Percentiles rank a stretch among this genome's conserved stretches.
phyloP scores from a whole-genome alignment of 1,140 invertebrate species.

The Grapholita molesta region DNA sequence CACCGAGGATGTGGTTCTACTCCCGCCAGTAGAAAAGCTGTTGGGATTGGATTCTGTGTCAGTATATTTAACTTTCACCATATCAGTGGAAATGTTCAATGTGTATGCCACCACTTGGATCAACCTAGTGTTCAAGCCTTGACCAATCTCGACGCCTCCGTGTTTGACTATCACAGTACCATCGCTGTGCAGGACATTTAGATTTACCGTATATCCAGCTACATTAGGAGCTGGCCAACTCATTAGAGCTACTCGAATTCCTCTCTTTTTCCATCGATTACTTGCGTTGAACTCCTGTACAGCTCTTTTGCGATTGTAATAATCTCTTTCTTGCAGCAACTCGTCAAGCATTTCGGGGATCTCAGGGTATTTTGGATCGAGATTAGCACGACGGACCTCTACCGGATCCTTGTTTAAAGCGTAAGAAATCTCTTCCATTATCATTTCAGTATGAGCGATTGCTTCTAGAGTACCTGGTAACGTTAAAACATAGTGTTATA shows the following conservation, averaged over 20 bases:
- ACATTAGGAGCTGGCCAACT: conserved; percentile 76
- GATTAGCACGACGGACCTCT: conserved; percentile 80
- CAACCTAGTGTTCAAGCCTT: conserved; percentile 82
- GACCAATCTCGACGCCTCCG: conserved; percentile 90
- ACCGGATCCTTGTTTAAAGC: conserved; percentile 81
- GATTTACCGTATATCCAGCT: conserved; percentile 79
- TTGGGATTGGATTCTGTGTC: conserved; percentile 71
- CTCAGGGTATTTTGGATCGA: conserved; percentile 51
- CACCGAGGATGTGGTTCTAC: conserved; percentile 53
- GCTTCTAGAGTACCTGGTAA: conserved; percentile 79
- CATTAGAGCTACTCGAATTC: conserved; percentile 82
- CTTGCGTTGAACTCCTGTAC: conserved; percentile 81
- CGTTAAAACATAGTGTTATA: not conserved
- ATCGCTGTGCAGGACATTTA: conserved; percentile 85
- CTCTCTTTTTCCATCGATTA: conserved; percentile 88
- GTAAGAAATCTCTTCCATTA: conserved; percentile 88
- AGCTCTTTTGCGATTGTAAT: conserved; percentile 73
- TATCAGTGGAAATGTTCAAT: conserved; percentile 84
- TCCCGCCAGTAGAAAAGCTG: conserved; percentile 79
- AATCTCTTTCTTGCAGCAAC: conserved; percentile 58
- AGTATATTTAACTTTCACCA: conserved; percentile 84
- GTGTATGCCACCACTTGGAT: conserved; percentile 86
- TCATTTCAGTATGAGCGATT: conserved; percentile 82
- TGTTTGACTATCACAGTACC: conserved; percentile 87
- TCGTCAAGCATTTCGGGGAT: conserved; percentile 33